Conservation (phyloP, 2,113 vertebrate species). For the Lepus timidus region DNA sequence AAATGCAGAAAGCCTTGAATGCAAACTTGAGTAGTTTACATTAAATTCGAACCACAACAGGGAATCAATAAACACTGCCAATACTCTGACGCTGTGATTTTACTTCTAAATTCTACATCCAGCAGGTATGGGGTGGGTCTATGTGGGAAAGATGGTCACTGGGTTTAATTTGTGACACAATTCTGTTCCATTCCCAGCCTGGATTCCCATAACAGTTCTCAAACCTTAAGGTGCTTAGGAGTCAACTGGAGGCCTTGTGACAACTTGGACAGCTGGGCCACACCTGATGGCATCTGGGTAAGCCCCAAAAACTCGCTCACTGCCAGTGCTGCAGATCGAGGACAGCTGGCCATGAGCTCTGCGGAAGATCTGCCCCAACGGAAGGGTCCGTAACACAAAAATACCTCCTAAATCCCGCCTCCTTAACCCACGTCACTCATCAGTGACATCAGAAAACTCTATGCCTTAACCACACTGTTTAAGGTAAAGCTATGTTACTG, state of each 20-base stretch:
- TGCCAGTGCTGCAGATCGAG: neutral
- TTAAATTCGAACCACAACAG: neutral
- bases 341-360: neutral
- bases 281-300: neutral
- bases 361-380: neutral
- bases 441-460: neutral
- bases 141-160: neutral
- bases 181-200: neutral
- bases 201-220: neutral
- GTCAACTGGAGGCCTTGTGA: neutral
- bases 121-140: neutral
- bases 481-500: slow-evolving; percentile 19
- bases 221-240: neutral
- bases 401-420: neutral
- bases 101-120: neutral
- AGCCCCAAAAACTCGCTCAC: neutral
- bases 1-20: neutral
- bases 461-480: neutral
- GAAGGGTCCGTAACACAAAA: neutral
- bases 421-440: neutral
- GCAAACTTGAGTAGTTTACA: neutral
- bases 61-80: neutral
- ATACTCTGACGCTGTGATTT: neutral
- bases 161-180: neutral
- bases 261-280: neutral